Evolutionary conservation across 2,888 invertebrate genomes (phyloP).

Genomic region (Allygus modestus): DNA sequence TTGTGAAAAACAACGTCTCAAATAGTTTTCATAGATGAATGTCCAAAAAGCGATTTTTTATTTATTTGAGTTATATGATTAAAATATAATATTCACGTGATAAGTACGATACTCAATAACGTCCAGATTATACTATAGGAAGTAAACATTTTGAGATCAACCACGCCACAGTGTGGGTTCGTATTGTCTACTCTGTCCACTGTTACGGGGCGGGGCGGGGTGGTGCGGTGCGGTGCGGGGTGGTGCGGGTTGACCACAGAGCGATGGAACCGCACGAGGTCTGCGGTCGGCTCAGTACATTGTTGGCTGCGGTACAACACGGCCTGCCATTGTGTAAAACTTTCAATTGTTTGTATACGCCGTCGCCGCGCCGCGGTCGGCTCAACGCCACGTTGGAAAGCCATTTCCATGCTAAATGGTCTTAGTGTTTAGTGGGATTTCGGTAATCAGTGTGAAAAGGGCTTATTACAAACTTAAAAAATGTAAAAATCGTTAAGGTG

Average conservation of each 20-base stretch:
- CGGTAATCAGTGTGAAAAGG: too few species aligned
- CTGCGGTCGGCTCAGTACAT: conserved; percentile 28
- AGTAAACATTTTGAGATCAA: not conserved
- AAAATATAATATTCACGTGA: too few species aligned
- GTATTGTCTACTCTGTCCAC: too few species aligned
- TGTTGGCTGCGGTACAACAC: conserved; percentile 25
- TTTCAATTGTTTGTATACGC: conserved; percentile 31
- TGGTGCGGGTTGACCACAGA: not conserved
- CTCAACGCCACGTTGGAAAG: not conserved
- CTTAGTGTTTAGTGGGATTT: not conserved
- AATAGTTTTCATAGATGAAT: too few species aligned
- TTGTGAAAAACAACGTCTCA: too few species aligned
- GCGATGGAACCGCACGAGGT: not conserved
- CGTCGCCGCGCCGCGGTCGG: not conserved
- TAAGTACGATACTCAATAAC: too few species aligned
- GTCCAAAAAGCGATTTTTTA: too few species aligned
- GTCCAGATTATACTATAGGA: not conserved
- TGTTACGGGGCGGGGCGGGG: too few species aligned
- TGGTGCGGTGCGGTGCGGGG: not conserved
- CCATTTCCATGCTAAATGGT: conserved; percentile 9
- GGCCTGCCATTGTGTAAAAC: conserved; percentile 37
- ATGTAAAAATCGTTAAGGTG: too few species aligned
- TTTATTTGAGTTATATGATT: too few species aligned
- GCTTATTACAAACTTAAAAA: too few species aligned
- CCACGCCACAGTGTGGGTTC: not conserved